These are phyloP conservation scores for Macaria notata DNA, from an alignment of 2,888 invertebrate genomes.

Conservation along the genomic window DNA sequence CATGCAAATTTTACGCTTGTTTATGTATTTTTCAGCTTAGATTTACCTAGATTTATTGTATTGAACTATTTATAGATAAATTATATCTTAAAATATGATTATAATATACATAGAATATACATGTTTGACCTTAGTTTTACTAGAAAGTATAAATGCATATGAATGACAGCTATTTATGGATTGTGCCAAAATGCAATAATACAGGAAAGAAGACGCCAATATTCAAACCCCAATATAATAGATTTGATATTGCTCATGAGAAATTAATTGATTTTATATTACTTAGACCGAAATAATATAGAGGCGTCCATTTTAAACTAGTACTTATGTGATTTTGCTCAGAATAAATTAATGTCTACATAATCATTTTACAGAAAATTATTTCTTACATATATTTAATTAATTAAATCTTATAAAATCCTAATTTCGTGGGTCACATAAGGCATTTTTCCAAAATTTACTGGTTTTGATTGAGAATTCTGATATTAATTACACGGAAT, in stretches of 20 bases:
- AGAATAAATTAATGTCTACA: neutral
- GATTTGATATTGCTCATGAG: conserved; percentile 52
- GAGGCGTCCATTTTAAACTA: conserved; percentile 45
- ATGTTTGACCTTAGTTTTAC: conserved; percentile 7
- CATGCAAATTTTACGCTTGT: conserved; percentile 48
- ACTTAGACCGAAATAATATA: conserved; percentile 31
- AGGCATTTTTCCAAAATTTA: no score
- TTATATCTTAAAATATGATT: conserved; percentile 43
- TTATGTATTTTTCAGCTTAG: conserved; percentile 55
- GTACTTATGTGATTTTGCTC: conserved; percentile 9
- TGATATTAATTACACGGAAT: no score
- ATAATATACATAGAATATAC: conserved; percentile 53
- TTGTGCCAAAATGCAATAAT: conserved; percentile 70
- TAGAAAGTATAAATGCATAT: conserved; percentile 40
- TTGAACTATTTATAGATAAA: conserved; percentile 29
- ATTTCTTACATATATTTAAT: neutral
- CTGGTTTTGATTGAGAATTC: no score
- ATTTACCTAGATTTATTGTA: conserved; percentile 32
- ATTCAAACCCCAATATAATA: conserved; percentile 46
- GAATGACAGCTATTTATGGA: conserved; percentile 41
- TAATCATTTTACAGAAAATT: neutral
- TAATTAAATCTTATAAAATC: no score
- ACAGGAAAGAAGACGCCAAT: conserved; percentile 64
- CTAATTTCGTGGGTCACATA: no score
- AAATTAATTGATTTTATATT: conserved; percentile 44